These are phyloP conservation scores for Montipora cactus DNA, from an alignment of 64 coral and sea anemone species.

Conservation along the genomic window DNA sequence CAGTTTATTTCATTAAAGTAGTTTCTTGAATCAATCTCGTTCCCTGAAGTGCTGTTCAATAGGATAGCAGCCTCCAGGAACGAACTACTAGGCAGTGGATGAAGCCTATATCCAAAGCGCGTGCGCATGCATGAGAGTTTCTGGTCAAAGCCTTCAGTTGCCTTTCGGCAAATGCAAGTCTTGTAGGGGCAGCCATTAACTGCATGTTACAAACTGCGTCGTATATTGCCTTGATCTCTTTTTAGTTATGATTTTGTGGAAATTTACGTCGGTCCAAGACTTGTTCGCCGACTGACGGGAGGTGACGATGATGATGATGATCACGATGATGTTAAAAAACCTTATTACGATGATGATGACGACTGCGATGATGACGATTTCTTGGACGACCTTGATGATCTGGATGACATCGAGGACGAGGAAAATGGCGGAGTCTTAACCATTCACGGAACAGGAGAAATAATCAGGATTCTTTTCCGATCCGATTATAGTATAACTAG, in stretches of 20 bases:
- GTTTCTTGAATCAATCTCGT: too few species aligned
- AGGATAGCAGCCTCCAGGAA: too few species aligned
- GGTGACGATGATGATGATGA: slow-evolving; percentile 14
- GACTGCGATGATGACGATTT: slow-evolving; percentile 22
- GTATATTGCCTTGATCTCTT: not conserved
- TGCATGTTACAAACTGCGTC: too few species aligned
- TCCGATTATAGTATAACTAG: slow-evolving; percentile 27
- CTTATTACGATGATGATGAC: not conserved
- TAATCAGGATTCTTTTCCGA: slow-evolving; percentile 1
- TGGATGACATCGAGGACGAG: slow-evolving; percentile 13
- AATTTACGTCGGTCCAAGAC: slow-evolving; percentile 11
- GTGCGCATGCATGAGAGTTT: too few species aligned
- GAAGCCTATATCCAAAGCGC: too few species aligned
- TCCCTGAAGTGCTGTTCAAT: not conserved
- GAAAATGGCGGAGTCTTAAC: not conserved
- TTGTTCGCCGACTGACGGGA: slow-evolving; percentile 1
- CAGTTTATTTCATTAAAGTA: too few species aligned
- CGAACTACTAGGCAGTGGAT: too few species aligned
- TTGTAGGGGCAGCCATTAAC: too few species aligned
- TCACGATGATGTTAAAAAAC: not conserved
- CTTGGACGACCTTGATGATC: not conserved
- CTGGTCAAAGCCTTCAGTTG: too few species aligned
- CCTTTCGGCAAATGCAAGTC: too few species aligned
- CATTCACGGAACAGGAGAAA: slow-evolving; percentile 38
- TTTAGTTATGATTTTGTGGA: slow-evolving; percentile 32